Conservation (phyloP, 2,888 invertebrate genomes). For the Diplazon laetatorius region DNA sequence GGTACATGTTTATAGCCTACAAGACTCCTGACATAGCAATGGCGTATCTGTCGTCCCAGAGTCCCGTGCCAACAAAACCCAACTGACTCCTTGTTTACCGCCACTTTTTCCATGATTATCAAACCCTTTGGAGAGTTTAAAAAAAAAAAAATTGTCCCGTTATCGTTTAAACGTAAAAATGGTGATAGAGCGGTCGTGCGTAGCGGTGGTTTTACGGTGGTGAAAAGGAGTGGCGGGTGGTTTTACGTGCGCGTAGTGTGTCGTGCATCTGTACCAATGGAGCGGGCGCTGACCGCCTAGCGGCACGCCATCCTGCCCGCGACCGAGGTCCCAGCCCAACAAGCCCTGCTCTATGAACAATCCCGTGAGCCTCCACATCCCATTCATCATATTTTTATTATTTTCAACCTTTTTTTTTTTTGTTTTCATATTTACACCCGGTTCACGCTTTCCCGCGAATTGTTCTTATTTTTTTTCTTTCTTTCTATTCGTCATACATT, state of each 20-base stretch:
- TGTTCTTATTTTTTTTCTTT: no score
- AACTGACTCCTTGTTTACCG: conserved; percentile 52
- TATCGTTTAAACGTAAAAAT: conserved; percentile 9
- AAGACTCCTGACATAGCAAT: conserved; percentile 80
- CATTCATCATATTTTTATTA: neutral
- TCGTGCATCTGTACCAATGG: conserved; percentile 63
- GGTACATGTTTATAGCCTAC: conserved; percentile 81
- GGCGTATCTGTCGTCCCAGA: conserved; percentile 77
- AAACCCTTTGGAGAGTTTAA: neutral
- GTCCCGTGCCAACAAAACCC: conserved; percentile 64
- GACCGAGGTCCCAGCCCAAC: conserved; percentile 64
- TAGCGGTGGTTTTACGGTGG: conserved; percentile 44
- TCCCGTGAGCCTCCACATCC: neutral
- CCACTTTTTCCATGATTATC: conserved; percentile 14
- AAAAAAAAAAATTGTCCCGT: neutral
- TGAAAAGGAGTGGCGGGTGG: conserved; percentile 64
- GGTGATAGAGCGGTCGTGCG: conserved; percentile 32
- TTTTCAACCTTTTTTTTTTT: no score
- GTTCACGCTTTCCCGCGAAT: no score
- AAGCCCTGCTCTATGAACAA: conserved; percentile 46
- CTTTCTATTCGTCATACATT: neutral
- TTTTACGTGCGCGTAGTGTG: conserved; percentile 63
- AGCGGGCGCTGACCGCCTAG: conserved; percentile 68
- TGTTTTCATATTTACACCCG: no score
- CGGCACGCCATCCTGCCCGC: conserved; percentile 80